Conservation (phyloP, 2,113 vertebrate species). For the Mellivora capensis region DNA sequence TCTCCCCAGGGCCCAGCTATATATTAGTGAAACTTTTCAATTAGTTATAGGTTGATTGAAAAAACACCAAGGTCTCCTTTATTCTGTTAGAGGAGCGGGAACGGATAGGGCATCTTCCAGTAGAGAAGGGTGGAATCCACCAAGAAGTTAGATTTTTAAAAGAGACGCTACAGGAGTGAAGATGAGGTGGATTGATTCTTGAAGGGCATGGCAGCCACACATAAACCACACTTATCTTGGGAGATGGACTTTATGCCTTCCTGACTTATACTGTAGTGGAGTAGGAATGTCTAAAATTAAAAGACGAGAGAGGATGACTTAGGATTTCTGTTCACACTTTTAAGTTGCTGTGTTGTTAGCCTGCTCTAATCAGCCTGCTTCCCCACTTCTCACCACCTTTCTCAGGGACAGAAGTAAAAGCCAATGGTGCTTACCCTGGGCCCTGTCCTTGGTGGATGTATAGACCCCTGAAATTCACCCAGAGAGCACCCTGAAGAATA, state of each 20-base stretch:
- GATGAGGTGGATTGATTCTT: neutral
- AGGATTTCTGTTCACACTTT: neutral
- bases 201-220: neutral
- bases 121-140: neutral
- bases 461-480: neutral
- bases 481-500: neutral
- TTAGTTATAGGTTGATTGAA: neutral
- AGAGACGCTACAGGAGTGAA: neutral
- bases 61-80: neutral
- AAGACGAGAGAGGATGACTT: neutral
- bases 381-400: neutral
- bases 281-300: neutral
- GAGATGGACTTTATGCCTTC: neutral
- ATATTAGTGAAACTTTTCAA: neutral
- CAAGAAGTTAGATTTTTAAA: neutral
- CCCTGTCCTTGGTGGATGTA: neutral
- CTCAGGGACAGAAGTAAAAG: neutral
- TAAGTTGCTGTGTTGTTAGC: neutral
- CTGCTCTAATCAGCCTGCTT: neutral
- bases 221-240: neutral
- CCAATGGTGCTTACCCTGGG: neutral
- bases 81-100: neutral
- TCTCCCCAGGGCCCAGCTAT: neutral
- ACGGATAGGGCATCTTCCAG: neutral
- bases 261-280: neutral